Conservation (phyloP, 2,113 vertebrate species). For the Psettodes erumei region DNA sequence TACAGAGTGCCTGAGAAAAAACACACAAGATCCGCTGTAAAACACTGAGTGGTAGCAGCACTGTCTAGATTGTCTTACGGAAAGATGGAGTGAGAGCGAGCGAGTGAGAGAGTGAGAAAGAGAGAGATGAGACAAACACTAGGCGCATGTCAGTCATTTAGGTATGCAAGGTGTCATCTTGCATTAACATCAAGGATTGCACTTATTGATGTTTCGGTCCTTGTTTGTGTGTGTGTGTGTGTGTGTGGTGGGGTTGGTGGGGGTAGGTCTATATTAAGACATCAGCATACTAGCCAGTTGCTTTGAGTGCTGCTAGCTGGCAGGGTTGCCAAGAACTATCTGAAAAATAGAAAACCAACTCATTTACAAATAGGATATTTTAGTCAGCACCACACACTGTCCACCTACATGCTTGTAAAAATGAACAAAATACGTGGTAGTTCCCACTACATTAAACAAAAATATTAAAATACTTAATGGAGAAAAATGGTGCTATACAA, state of each 20-base stretch:
- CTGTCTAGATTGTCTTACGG: constrained; percentile 50
- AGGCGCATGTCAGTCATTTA: constrained; percentile 37
- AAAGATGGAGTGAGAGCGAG: constrained; percentile 28
- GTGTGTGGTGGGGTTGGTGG: not conserved
- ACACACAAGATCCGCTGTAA: constrained; percentile 60
- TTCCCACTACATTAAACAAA: constrained; percentile 17
- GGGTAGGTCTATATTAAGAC: constrained; percentile 37
- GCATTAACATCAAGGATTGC: constrained; percentile 33
- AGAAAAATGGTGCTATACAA: constrained; percentile 24
- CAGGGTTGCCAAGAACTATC: constrained; percentile 1
- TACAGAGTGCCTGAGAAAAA: constrained; percentile 37
- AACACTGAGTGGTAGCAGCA: constrained; percentile 62
- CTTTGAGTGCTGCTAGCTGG: not conserved
- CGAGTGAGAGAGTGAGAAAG: constrained; percentile 24
- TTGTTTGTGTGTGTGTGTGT: not conserved
- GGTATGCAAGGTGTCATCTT: constrained; percentile 4
- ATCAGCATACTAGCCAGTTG: not conserved
- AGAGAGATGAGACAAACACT: constrained; percentile 1
- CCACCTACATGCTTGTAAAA: not conserved
- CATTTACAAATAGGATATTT: not conserved
- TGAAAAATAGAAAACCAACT: not conserved
- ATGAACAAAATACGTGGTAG: not conserved
- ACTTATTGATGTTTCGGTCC: constrained; percentile 32
- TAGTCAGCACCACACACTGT: too few species aligned
- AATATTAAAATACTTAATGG: not conserved